Conservation (phyloP, 1,140 invertebrate genomes). For the Gerris buenoi region DNA sequence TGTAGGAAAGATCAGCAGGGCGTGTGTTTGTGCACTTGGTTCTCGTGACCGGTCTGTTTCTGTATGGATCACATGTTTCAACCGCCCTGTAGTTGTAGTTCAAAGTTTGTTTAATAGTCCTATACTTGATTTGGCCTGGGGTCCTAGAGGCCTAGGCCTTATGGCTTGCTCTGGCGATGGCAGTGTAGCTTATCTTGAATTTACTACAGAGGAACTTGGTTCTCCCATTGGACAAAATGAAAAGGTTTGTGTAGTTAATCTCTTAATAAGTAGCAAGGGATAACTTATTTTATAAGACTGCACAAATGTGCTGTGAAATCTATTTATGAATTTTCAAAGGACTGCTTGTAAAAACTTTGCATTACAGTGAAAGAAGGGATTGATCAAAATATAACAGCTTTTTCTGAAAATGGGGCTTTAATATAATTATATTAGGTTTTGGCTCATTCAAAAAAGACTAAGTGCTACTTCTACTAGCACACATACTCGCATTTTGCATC, state of each 20-base stretch:
- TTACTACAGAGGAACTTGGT: conserved; percentile 73
- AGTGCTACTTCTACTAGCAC: too few species aligned
- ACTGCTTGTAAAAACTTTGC: too few species aligned
- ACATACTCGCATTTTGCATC: too few species aligned
- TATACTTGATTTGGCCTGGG: conserved; percentile 75
- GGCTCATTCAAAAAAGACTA: too few species aligned
- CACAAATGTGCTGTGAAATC: too few species aligned
- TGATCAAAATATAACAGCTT: too few species aligned
- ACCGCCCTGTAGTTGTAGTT: conserved; percentile 80
- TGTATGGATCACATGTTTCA: conserved; percentile 83
- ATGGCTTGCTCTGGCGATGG: conserved; percentile 92
- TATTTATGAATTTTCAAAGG: too few species aligned
- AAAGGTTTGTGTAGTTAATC: conserved; percentile 40
- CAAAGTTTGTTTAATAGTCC: conserved; percentile 84
- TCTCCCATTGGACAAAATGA: conserved; percentile 60
- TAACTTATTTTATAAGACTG: too few species aligned
- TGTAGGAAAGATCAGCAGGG: conserved; percentile 47
- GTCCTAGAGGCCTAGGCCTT: conserved; percentile 60
- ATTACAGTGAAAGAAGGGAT: too few species aligned
- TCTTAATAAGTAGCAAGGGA: too few species aligned
- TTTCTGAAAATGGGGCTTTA: too few species aligned
- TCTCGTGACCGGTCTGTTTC: conserved; percentile 83
- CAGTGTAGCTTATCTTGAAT: conserved; percentile 76
- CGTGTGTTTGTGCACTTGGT: conserved; percentile 85
- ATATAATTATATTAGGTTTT: too few species aligned